These are phyloP conservation scores for Mormyrus lacerda DNA, from an alignment of 2,113 vertebrate species.

Conservation along the genomic window DNA sequence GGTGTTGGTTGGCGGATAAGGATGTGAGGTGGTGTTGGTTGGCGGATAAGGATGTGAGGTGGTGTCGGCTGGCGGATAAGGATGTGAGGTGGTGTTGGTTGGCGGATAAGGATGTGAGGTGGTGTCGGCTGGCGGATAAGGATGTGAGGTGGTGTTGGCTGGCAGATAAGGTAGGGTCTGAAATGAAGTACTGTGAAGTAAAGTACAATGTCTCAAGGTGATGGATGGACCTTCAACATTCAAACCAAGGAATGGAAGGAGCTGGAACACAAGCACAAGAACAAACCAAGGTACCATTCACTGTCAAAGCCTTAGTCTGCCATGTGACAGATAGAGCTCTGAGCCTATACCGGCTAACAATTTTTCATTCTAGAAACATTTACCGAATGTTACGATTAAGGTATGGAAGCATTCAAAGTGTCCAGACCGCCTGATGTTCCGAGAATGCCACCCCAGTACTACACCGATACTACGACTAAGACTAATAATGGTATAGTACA, in stretches of 20 bases:
- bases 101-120: not conserved
- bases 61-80: too few relatives aligned
- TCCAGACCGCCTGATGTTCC: not conserved
- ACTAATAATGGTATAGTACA: not conserved
- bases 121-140: too few relatives aligned
- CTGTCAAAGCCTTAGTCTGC: not conserved
- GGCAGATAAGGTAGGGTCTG: not conserved
- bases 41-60: not conserved
- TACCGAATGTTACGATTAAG: not conserved
- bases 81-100: not conserved
- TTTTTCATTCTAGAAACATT: not conserved
- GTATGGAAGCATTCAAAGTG: not conserved
- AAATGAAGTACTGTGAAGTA: not conserved
- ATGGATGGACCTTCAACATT: constrained; percentile 78
- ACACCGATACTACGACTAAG: not conserved
- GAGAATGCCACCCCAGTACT: not conserved
- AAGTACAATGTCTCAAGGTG: constrained; percentile 53
- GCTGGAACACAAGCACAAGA: constrained; percentile 71
- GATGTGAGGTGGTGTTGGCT: not conserved
- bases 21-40: not conserved
- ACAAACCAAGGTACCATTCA: constrained; percentile 73
- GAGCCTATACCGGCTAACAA: not conserved
- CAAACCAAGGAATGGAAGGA: constrained; percentile 77
- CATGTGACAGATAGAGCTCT: not conserved
- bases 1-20: too few relatives aligned